Percentiles rank a stretch among this genome's conserved stretches.
These are phyloP conservation scores for Leuciscus waleckii DNA, from an alignment of 2,797 vertebrate species.

Conservation along the genomic window DNA sequence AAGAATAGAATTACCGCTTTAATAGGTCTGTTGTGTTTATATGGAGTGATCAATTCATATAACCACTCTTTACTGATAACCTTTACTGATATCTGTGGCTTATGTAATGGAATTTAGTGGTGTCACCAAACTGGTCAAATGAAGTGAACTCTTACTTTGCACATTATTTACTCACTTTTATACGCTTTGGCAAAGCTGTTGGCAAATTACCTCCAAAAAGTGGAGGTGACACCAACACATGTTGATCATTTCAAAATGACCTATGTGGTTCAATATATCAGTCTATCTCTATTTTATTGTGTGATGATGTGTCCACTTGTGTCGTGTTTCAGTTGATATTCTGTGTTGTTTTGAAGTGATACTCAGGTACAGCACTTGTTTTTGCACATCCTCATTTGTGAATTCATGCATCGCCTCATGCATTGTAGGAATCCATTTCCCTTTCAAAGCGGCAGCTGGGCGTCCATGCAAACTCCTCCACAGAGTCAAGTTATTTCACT, in stretches of 20 bases:
- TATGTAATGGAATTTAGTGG: not conserved
- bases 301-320: not conserved
- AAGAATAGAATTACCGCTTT: not conserved
- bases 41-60: not conserved
- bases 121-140: not conserved
- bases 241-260: not conserved
- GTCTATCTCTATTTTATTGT: not conserved
- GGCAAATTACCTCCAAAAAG: not conserved
- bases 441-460: conserved; percentile 29
- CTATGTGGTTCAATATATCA: not conserved
- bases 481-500: conserved; percentile 60
- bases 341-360: not conserved
- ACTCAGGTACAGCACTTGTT: conserved; percentile 26
- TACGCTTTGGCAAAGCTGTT: not conserved
- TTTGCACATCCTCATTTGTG: conserved; percentile 32
- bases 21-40: not conserved
- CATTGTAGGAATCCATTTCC: conserved; percentile 29
- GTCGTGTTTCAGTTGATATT: not conserved
- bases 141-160: not conserved
- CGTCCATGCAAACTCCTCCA: conserved; percentile 27
- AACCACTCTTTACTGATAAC: no score
- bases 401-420: not conserved
- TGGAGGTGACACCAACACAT: not conserved
- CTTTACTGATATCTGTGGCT: not conserved
- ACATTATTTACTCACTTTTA: not conserved